Percentiles rank a stretch among this genome's conserved stretches.
phyloP scores from a whole-genome alignment of 2,797 vertebrate species.

The Phalanger gymnotis region DNA sequence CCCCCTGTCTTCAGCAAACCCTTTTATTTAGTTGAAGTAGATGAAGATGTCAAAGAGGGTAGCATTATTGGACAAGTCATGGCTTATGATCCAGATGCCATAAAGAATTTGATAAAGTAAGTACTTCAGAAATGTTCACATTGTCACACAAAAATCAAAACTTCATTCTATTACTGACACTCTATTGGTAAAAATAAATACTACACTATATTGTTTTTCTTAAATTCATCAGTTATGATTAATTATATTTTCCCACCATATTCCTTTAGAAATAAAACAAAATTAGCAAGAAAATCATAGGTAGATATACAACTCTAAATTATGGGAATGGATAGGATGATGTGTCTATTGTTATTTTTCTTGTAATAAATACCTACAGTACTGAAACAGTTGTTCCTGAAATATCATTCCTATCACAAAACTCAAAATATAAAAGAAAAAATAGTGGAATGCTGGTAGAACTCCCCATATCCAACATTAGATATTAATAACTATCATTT shows the following conservation, averaged over 20 bases:
- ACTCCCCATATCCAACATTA: background rate
- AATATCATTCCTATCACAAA: background rate
- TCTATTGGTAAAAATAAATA: background rate
- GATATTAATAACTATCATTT: background rate
- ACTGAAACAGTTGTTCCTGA: background rate
- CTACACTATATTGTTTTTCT: background rate
- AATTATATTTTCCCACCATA: background rate
- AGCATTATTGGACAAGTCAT: constrained; percentile 93
- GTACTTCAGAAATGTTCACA: constrained; percentile 48
- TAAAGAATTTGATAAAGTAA: constrained; percentile 94
- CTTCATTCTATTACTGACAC: background rate
- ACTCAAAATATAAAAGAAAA: background rate
- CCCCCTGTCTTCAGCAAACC: constrained; percentile 92
- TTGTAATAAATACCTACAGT: background rate
- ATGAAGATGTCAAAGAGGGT: constrained; percentile 94
- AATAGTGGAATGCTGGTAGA: background rate
- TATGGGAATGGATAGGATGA: background rate
- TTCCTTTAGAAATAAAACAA: background rate
- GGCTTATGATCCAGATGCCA: constrained; percentile 93
- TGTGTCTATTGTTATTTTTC: background rate
- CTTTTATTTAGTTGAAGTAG: constrained; percentile 95
- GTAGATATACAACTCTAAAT: background rate
- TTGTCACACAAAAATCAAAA: constrained; percentile 29
- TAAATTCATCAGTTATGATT: background rate
- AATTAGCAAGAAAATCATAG: background rate